phyloP scores from a whole-genome alignment of 1,140 invertebrate species.

The Lanistes nyassanus region DNA sequence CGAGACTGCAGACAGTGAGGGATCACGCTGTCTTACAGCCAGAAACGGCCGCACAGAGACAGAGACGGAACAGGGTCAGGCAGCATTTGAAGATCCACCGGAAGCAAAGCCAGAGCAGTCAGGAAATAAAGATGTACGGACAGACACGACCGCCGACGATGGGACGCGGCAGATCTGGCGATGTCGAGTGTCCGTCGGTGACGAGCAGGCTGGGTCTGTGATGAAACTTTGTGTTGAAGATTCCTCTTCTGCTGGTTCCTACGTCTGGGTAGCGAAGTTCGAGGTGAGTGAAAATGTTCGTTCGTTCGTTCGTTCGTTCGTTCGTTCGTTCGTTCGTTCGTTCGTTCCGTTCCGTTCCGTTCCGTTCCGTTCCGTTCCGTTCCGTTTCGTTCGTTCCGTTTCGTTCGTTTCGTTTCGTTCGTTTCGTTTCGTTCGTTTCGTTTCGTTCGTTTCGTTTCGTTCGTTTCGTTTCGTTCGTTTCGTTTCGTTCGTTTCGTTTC shows the following conservation, averaged over 20 bases:
- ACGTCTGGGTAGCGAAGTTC: conserved; percentile 13
- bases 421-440: no score
- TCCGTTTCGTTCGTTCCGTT: no score
- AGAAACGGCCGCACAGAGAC: not conserved
- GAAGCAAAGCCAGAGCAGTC: not conserved
- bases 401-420: no score
- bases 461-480: no score
- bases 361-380: no score
- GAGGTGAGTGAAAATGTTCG: not conserved
- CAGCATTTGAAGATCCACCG: not conserved
- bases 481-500: no score
- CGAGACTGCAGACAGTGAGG: not conserved
- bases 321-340: no score
- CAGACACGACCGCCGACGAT: not conserved
- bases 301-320: no score
- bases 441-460: no score
- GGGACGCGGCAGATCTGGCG: conserved; percentile 10
- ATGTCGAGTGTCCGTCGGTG: conserved; percentile 15
- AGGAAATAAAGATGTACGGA: not conserved
- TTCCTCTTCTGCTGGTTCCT: not conserved
- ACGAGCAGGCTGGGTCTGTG: conserved; percentile 21
- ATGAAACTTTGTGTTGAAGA: conserved; percentile 12
- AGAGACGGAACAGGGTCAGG: not conserved
- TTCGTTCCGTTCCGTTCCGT: no score
- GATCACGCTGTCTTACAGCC: not conserved